Base-by-base conservation (phyloP, 2,797 vertebrate species). In the Malurus leucopterus region DNA sequence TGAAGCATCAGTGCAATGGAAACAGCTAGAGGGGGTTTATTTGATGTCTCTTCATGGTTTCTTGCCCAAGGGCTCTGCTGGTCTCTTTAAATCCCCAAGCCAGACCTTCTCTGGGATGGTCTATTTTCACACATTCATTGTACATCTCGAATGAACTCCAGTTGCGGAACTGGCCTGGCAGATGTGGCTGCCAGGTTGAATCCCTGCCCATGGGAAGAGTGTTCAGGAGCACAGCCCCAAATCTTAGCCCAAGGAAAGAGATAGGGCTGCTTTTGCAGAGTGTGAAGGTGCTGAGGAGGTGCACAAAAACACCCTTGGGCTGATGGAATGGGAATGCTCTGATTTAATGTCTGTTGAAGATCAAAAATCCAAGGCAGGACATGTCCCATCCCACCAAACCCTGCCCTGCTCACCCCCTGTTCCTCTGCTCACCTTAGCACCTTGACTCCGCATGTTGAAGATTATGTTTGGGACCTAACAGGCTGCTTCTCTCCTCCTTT, bases 341-440 rank as follows among this genome's bases (percentile, higher is more conserved):
- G 38, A 21, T 70, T 80, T 71, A 13, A 40, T 30, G 11, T 47
- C n/a, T 47, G 3, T 41, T 43, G 34, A 30, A 22, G 29, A 44
- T n/a, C 30, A 57, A 55, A 61, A 10, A 79, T 61, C 11, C 3
- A 15, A 54, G 40, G 40, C 29, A 41, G 50, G 53, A 75, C 19
- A 76, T 2, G 3, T 63, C 5, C 4, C 13, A 67, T 83, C 16
- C 11, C 50, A n/a, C 10, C 5, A 1, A 71, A 21, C 9, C 23
- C 5, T 50, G 8, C 5, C 53, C 34, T 40, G 5, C 9, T 41
- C 38, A 64, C 11, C 14, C 11, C 32, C 0, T 16, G 2, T 38
- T 76, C 30, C 13, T 64, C 7, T 34, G 34, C 22, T 78, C 40
- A 17, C 30, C 20, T 76, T 38, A 40, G 7, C 9, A 55, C 7